Evolutionary conservation across 2,113 vertebrate genomes (phyloP).

Genomic region (Lepus timidus): DNA sequence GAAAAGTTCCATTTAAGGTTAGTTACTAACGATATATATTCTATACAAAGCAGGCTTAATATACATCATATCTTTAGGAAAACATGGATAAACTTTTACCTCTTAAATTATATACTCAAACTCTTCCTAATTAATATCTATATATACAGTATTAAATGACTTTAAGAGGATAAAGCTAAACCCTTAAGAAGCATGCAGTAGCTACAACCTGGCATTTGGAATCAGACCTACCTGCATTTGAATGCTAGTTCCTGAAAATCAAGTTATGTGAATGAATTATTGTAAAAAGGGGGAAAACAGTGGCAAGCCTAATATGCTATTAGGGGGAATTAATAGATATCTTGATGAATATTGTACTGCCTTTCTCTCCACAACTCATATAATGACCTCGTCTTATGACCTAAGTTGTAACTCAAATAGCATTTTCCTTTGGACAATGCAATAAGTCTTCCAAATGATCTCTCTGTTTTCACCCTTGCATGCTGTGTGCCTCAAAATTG

Average conservation of each 20-base stretch:
- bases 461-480: not conserved
- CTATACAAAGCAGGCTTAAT: not conserved
- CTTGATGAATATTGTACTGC: not conserved
- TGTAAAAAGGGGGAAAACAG: not conserved
- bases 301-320: not conserved
- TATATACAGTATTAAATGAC: not conserved
- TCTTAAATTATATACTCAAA: constrained; percentile 15
- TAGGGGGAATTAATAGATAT: not conserved
- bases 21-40: not conserved
- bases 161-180: not conserved
- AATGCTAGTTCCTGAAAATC: not conserved
- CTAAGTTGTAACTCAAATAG: not conserved
- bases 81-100: not conserved
- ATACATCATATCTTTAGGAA: not conserved
- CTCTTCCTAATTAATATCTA: not conserved
- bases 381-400: not conserved
- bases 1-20: not conserved
- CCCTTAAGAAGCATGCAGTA: not conserved
- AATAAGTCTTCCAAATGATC: not conserved
- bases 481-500: not conserved
- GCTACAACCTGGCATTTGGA: not conserved
- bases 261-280: not conserved
- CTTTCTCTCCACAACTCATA: not conserved
- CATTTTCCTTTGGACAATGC: not conserved
- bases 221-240: not conserved